These are phyloP conservation scores for Anorthoa munda DNA, from an alignment of 2,888 invertebrate genomes.

Conservation along the genomic window DNA sequence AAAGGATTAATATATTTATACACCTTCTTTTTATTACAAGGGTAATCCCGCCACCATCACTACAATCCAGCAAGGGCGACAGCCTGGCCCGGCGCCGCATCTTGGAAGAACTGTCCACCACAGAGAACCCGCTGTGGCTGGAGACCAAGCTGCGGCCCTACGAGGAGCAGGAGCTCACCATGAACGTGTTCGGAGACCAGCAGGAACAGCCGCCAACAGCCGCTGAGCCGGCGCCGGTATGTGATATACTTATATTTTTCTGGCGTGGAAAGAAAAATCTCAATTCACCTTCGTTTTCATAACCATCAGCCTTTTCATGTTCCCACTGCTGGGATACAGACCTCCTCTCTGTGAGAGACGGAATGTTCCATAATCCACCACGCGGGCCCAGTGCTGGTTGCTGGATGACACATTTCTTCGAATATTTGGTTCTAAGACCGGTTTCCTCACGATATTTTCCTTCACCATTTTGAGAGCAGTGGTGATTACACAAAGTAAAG, in stretches of 20 bases:
- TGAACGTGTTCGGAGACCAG: constrained; percentile 95
- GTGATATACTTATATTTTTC: not conserved
- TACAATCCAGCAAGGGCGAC: constrained; percentile 95
- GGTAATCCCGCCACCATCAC: constrained; percentile 95
- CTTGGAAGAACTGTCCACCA: constrained; percentile 96
- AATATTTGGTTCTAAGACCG: no score
- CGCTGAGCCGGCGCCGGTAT: constrained; percentile 77
- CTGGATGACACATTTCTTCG: no score
- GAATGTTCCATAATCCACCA: no score
- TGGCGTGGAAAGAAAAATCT: not conserved
- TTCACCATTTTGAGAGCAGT: no score
- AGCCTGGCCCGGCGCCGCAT: constrained; percentile 96
- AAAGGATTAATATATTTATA: no score
- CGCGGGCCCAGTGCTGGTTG: no score
- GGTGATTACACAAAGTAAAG: no score
- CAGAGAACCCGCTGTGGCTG: constrained; percentile 98
- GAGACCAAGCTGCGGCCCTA: constrained; percentile 97
- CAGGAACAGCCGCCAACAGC: constrained; percentile 79
- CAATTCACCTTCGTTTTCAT: not conserved
- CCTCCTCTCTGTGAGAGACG: no score
- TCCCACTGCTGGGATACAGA: no score
- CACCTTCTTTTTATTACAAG: no score
- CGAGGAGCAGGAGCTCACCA: constrained; percentile 97
- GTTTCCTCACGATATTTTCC: no score
- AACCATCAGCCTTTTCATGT: no score